phyloP scores from a whole-genome alignment of 2,797 vertebrate species.

The Phoxinus dragarum region DNA sequence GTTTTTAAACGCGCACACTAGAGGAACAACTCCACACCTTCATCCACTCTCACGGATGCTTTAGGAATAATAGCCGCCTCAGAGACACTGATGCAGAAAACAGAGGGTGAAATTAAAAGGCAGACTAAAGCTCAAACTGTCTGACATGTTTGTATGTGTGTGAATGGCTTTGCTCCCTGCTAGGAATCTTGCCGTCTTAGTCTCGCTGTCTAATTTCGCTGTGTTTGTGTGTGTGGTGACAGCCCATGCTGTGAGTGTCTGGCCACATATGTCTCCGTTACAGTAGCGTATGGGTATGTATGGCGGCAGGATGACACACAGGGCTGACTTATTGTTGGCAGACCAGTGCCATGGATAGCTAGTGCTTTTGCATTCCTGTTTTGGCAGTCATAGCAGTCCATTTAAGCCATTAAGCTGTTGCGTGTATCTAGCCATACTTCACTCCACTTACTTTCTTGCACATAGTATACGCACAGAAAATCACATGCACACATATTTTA shows the following conservation, averaged over 20 bases:
- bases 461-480: not conserved
- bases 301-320: constrained; percentile 3
- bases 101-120: constrained; percentile 55
- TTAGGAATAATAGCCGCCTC: constrained; percentile 67
- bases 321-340: constrained; percentile 28
- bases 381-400: constrained; percentile 2
- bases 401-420: constrained; percentile 4
- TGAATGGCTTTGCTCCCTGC: constrained; percentile 12
- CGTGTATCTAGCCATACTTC: constrained; percentile 4
- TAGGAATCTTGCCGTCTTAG: constrained; percentile 1
- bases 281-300: constrained; percentile 5
- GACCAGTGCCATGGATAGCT: not conserved
- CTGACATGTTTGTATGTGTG: constrained; percentile 35
- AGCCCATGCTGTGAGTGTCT: constrained; percentile 34
- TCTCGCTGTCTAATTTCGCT: constrained; percentile 6
- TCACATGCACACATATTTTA: not conserved
- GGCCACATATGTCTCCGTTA: constrained; percentile 21
- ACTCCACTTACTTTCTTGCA: not conserved
- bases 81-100: constrained; percentile 65
- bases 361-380: constrained; percentile 18
- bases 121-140: constrained; percentile 52
- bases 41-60: constrained; percentile 39
- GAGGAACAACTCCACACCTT: not conserved
- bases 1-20: constrained; percentile 4
- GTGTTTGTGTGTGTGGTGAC: constrained; percentile 37